Conservation (phyloP, 2,888 invertebrate species). For the Trissolcus brochymenae region DNA sequence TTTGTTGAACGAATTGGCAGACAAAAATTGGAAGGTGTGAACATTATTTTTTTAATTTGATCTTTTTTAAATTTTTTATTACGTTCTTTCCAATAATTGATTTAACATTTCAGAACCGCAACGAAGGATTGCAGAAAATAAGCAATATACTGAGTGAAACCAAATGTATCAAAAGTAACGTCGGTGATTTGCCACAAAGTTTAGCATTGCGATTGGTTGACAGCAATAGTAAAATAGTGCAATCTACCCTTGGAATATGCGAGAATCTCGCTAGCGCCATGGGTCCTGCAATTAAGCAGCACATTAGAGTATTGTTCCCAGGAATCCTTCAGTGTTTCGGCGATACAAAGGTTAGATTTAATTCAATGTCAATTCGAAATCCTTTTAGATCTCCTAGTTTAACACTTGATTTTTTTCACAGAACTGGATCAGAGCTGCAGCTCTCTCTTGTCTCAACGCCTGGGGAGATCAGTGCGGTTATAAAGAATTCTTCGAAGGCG, state of each 20-base stretch:
- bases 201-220: slow-evolving; percentile 88
- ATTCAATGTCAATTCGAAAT: background rate
- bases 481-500: slow-evolving; percentile 89
- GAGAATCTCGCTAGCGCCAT: slow-evolving; percentile 88
- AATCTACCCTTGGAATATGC: slow-evolving; percentile 89
- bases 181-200: slow-evolving; percentile 90
- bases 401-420: slow-evolving; percentile 76
- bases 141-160: slow-evolving; percentile 84
- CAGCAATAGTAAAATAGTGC: slow-evolving; percentile 94
- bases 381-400: background rate
- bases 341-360: slow-evolving; percentile 82
- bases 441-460: slow-evolving; percentile 88
- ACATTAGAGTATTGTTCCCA: slow-evolving; percentile 89
- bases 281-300: slow-evolving; percentile 87
- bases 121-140: slow-evolving; percentile 80
- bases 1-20: slow-evolving; percentile 87
- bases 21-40: slow-evolving; percentile 94
- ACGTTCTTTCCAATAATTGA: slow-evolving; percentile 7
- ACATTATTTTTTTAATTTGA: background rate
- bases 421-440: slow-evolving; percentile 87
- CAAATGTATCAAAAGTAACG: slow-evolving; percentile 87
- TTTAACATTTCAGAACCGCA: slow-evolving; percentile 66
- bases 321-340: slow-evolving; percentile 84
- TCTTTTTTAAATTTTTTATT: background rate
- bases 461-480: slow-evolving; percentile 91